A percentile compares a stretch with the other conserved stretches of the same genome.
Conservation (phyloP, 2,888 invertebrate genomes). For the Liopterus haemorrhoidalis region DNA sequence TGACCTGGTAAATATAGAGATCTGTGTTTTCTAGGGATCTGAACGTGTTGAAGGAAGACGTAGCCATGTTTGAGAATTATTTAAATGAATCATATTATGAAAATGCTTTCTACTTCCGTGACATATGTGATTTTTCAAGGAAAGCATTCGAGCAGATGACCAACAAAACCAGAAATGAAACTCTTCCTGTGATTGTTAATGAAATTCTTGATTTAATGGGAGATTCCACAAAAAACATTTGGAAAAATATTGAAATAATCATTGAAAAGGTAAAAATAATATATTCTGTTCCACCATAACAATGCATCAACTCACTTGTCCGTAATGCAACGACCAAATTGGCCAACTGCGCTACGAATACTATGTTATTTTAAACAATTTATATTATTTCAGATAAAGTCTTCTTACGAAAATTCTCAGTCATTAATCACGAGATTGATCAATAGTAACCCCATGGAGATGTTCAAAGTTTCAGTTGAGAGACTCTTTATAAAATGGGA, state of each 20-base stretch:
- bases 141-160: slow-evolving; percentile 72
- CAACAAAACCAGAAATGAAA: slow-evolving; percentile 67
- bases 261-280: slow-evolving; percentile 55
- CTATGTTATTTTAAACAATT: neutral
- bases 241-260: slow-evolving; percentile 67
- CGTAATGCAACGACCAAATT: too few relatives aligned
- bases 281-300: too few relatives aligned
- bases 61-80: slow-evolving; percentile 61
- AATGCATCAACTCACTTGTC: too few relatives aligned
- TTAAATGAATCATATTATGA: slow-evolving; percentile 70
- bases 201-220: slow-evolving; percentile 84
- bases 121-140: slow-evolving; percentile 63
- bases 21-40: slow-evolving; percentile 48
- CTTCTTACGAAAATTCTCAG: slow-evolving; percentile 64
- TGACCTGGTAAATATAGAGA: too few relatives aligned
- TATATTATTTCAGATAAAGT: slow-evolving; percentile 55
- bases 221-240: slow-evolving; percentile 71
- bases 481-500: slow-evolving; percentile 70
- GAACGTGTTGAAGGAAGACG: slow-evolving; percentile 65
- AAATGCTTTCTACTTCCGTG: slow-evolving; percentile 79
- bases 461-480: slow-evolving; percentile 63
- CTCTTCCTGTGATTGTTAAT: slow-evolving; percentile 70
- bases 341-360: slow-evolving; percentile 5
- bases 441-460: slow-evolving; percentile 67
- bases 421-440: slow-evolving; percentile 63